Base-by-base conservation (phyloP, 2,888 invertebrate species). In the Coenonympha glycerion region DNA sequence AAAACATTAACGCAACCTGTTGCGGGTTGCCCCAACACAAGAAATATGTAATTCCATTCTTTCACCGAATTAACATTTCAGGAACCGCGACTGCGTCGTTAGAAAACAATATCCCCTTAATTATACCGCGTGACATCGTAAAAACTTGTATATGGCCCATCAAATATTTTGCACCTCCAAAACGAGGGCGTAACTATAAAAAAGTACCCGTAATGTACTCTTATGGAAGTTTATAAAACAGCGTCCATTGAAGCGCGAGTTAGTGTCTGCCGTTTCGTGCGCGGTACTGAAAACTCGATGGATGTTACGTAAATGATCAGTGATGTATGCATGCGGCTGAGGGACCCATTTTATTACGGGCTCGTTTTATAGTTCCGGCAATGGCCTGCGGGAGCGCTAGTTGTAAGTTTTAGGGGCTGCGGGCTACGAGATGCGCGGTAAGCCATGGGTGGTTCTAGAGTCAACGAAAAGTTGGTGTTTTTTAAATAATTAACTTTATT, bases 281-380 rank as follows among this genome's bases (percentile, higher is more conserved):
- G 39, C 39, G 40, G 52, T 57, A 34, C 40, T 48, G 50, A 47
- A 37, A 39, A 51, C 47, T 59, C 61, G 56, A 60, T 63, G 64
- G 56, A 58, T 53, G 39, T 9, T 34, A 49, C 50, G 55, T 58
- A 56, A 57, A 58, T 82, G 78, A 81, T 83, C 82, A 82, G 81
- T 73, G 76, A 82, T 82, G 82, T 79, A 83, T 83, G 81, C 79
- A 76, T 69, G 70, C 73, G 69, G 52, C 65, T 68, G 65, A 73
- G 73, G 77, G 76, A 62, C 65, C 64, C 66, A 71, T 79, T 81
- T 81, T 80, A 79, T 76, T 76, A 73, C 72, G 74, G 71, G 59
- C 64, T 66, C 60, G 69, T 78, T 82, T 82, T 85, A 85, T 83
- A 79, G 83, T 76, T 73, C 71, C 69, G 66, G 65, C 71, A 71